Evolutionary conservation across 2,797 vertebrate genomes (phyloP).

Genomic region (Otolemur crassicaudatus): DNA sequence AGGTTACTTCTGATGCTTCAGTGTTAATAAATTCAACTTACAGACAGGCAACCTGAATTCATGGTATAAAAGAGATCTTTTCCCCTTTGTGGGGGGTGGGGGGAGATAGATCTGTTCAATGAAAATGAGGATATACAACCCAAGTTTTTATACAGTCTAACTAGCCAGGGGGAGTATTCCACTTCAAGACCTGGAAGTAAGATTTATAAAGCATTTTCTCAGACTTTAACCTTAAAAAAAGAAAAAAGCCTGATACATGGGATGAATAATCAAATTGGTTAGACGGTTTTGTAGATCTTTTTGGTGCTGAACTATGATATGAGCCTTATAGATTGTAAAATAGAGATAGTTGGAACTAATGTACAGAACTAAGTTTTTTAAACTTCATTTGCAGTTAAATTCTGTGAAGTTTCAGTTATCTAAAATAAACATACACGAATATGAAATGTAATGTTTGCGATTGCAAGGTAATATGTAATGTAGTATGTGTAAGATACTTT

Average conservation of each 20-base stretch:
- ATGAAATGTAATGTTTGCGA: conserved; percentile 79
- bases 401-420: conserved; percentile 84
- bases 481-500: conserved; percentile 85
- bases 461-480: conserved; percentile 80
- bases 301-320: conserved; percentile 86
- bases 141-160: conserved; percentile 60
- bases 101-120: background rate
- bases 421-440: conserved; percentile 81
- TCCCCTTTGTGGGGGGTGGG: background rate
- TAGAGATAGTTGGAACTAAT: conserved; percentile 79
- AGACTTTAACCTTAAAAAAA: conserved; percentile 61
- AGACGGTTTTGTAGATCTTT: conserved; percentile 78
- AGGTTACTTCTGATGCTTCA: conserved; percentile 53
- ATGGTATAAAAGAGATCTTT: conserved; percentile 17
- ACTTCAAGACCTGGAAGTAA: conserved; percentile 50
- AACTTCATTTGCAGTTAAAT: conserved; percentile 84
- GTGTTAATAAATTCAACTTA: conserved; percentile 63
- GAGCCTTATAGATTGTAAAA: conserved; percentile 87
- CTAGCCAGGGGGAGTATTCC: conserved; percentile 59
- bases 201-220: conserved; percentile 48
- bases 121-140: conserved; percentile 53
- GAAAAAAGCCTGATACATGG: background rate
- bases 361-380: conserved; percentile 76
- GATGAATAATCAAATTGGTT: conserved; percentile 75
- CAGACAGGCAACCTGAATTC: conserved; percentile 61